Conservation (phyloP, 2,888 invertebrate genomes). For the Yponomeuta sedellus region DNA sequence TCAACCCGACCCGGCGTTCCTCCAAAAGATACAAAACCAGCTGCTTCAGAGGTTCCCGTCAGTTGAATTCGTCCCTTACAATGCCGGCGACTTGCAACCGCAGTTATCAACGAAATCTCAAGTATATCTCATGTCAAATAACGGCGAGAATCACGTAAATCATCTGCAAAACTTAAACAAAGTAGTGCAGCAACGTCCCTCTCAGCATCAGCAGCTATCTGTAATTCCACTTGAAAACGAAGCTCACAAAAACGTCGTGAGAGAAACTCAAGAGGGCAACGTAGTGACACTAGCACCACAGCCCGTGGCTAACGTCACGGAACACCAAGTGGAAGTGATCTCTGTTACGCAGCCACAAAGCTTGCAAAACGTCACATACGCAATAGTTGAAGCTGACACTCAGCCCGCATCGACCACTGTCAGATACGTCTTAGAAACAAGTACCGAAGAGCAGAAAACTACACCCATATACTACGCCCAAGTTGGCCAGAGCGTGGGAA, state of each 20-base stretch:
- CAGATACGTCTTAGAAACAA: conserved; percentile 44
- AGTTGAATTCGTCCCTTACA: conserved; percentile 63
- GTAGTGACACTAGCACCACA: conserved; percentile 49
- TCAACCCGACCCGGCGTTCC: conserved; percentile 68
- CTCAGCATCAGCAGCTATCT: conserved; percentile 39
- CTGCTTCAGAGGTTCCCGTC: conserved; percentile 55
- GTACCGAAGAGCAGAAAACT: conserved; percentile 40
- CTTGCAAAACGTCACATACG: conserved; percentile 37
- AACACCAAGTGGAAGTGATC: conserved; percentile 39
- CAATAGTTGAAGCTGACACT: conserved; percentile 40
- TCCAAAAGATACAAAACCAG: conserved; percentile 63
- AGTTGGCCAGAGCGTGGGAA: conserved; percentile 56
- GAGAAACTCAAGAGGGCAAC: conserved; percentile 56
- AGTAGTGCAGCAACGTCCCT: conserved; percentile 15
- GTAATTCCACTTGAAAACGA: conserved; percentile 32
- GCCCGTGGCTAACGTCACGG: conserved; percentile 41
- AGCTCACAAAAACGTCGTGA: conserved; percentile 47
- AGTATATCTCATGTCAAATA: conserved; percentile 20
- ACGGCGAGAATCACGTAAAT: conserved; percentile 3
- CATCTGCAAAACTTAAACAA: not conserved
- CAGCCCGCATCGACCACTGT: conserved; percentile 49
- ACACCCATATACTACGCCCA: conserved; percentile 70
- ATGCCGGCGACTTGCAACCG: conserved; percentile 40
- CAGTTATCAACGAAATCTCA: conserved; percentile 33
- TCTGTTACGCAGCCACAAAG: conserved; percentile 33